Conservation (phyloP, 2,888 invertebrate genomes). For the Laothoe populi region DNA sequence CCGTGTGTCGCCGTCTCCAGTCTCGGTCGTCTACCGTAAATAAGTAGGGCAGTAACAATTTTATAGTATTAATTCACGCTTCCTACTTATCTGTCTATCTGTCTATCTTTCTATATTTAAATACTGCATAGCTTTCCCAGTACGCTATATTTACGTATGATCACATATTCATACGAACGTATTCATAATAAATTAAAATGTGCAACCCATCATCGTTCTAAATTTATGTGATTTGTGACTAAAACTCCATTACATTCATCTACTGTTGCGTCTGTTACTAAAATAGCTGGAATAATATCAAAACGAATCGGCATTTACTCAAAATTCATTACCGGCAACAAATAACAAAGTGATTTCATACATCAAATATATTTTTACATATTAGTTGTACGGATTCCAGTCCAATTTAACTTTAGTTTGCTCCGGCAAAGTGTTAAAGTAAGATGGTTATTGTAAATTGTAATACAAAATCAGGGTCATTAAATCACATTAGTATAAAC, state of each 20-base stretch:
- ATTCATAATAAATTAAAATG: background rate
- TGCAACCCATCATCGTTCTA: conserved; percentile 15
- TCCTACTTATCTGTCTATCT: too few species aligned
- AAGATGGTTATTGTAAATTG: background rate
- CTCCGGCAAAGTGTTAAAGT: background rate
- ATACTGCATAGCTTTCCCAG: too few species aligned
- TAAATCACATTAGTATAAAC: background rate
- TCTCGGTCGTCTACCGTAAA: too few species aligned
- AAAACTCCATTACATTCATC: conserved; percentile 4
- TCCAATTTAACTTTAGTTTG: background rate
- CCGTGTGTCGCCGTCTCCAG: too few species aligned
- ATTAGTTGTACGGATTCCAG: too few species aligned
- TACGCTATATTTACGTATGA: background rate
- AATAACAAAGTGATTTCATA: conserved; percentile 11
- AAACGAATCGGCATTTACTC: conserved; percentile 18
- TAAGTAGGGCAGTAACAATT: too few species aligned
- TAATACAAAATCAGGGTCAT: background rate
- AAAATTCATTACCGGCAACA: conserved; percentile 16
- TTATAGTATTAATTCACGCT: too few species aligned
- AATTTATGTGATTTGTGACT: conserved; percentile 18
- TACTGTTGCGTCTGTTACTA: conserved; percentile 12
- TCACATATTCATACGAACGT: conserved; percentile 2
- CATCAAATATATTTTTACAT: background rate
- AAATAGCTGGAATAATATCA: conserved; percentile 5
- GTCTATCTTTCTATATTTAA: too few species aligned